Evolutionary conservation across 2,113 vertebrate genomes (phyloP).

Genomic region (Entosphenus tridentatus): DNA sequence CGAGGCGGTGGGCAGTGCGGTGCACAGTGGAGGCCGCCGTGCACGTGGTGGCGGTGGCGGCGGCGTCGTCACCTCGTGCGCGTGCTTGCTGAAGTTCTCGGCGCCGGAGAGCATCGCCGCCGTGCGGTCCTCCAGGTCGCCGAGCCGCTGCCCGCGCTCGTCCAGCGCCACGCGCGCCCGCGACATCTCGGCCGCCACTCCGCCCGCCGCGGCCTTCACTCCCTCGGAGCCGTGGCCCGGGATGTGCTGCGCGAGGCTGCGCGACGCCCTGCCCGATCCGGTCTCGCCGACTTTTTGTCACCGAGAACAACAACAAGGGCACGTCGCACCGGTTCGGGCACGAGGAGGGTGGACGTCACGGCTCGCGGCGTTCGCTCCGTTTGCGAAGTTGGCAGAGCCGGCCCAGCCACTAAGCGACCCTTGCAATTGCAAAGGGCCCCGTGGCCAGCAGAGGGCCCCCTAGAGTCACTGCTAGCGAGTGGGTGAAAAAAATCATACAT

Average conservation of each 20-base stretch:
- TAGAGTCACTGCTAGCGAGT: too few relatives aligned
- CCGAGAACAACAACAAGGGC: slow-evolving; percentile 7
- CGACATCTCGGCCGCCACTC: slow-evolving; percentile 61
- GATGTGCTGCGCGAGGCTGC: slow-evolving; percentile 80
- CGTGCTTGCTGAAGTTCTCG: slow-evolving; percentile 76
- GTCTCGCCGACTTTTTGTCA: slow-evolving; percentile 54
- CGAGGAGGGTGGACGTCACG: too few relatives aligned
- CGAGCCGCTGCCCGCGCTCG: slow-evolving; percentile 70
- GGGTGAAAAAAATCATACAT: too few relatives aligned
- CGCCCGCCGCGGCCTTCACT: slow-evolving; percentile 52
- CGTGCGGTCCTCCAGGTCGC: slow-evolving; percentile 76
- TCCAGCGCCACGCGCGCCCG: slow-evolving; percentile 71
- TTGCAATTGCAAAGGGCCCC: too few relatives aligned
- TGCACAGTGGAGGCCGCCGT: too few relatives aligned
- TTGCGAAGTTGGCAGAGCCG: too few relatives aligned
- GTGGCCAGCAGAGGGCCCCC: too few relatives aligned
- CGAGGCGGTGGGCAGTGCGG: too few relatives aligned
- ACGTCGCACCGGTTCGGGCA: background rate
- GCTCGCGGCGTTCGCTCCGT: too few relatives aligned
- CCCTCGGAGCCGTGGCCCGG: slow-evolving; percentile 61
- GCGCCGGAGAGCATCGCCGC: slow-evolving; percentile 87
- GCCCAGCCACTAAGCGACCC: too few relatives aligned
- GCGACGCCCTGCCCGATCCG: slow-evolving; percentile 64
- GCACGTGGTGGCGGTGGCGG: too few relatives aligned
- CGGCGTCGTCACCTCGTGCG: slow-evolving; percentile 45